These are phyloP conservation scores for Hirtodrosophila trivittata DNA, from an alignment of 2,888 invertebrate species.

Conservation along the genomic window DNA sequence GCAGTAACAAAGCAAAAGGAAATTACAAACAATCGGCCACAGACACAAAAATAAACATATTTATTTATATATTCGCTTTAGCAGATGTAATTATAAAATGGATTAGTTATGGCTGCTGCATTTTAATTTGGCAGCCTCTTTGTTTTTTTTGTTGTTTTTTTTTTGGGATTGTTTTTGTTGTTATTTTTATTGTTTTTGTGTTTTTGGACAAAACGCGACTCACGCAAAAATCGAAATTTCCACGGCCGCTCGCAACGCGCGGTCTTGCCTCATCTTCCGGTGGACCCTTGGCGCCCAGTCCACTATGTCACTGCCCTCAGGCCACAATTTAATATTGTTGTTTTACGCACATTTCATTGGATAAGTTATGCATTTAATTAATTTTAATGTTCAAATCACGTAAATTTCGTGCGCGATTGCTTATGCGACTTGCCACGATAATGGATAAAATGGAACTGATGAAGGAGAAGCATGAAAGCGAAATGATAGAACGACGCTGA, in stretches of 20 bases:
- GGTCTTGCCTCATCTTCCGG: slow-evolving; percentile 28
- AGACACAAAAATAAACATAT: slow-evolving; percentile 35
- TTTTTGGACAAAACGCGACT: slow-evolving; percentile 34
- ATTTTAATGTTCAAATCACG: slow-evolving; percentile 44
- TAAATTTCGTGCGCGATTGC: slow-evolving; percentile 7
- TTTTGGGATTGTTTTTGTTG: not conserved
- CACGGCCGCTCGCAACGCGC: slow-evolving; percentile 56
- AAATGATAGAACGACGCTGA: slow-evolving; percentile 33
- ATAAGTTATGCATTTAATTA: slow-evolving; percentile 54
- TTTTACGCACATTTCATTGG: slow-evolving; percentile 47
- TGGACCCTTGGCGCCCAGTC: slow-evolving; percentile 14
- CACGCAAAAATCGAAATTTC: slow-evolving; percentile 72
- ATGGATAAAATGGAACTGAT: slow-evolving; percentile 52
- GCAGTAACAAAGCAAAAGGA: slow-evolving; percentile 37
- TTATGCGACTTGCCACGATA: slow-evolving; percentile 21
- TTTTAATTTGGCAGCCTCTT: slow-evolving; percentile 35
- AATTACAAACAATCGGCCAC: slow-evolving; percentile 33
- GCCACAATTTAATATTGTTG: slow-evolving; percentile 36
- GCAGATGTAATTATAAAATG: slow-evolving; percentile 19
- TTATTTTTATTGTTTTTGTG: slow-evolving; percentile 11
- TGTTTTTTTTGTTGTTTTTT: slow-evolving; percentile 29
- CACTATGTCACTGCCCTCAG: slow-evolving; percentile 20
- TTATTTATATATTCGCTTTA: slow-evolving; percentile 33
- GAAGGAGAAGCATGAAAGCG: slow-evolving; percentile 38
- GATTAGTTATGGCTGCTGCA: slow-evolving; percentile 26